Evolutionary conservation across 2,888 invertebrate genomes (phyloP).

Genomic region (Apodemia mormo): DNA sequence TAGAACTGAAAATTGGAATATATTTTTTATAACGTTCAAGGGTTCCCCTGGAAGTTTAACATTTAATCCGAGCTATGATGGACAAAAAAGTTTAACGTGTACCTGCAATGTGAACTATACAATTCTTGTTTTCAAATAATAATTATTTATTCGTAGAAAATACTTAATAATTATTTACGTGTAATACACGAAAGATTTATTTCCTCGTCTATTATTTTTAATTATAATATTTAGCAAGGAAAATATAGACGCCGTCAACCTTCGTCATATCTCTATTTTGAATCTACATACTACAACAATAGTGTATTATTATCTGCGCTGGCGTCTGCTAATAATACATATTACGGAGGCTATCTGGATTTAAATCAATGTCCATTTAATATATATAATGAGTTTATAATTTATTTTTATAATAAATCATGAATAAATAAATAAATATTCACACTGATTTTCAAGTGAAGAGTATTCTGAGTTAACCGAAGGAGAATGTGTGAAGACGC

Average conservation of each 20-base stretch:
- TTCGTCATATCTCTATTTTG: slow-evolving; percentile 12
- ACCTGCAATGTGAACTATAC: no score
- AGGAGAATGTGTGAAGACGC: no score
- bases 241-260: background rate
- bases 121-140: no score
- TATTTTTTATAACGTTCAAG: no score
- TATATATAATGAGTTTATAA: background rate
- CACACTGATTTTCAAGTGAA: no score
- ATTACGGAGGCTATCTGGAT: background rate
- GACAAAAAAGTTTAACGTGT: no score
- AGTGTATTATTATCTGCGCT: slow-evolving; percentile 1
- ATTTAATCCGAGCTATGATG: no score
- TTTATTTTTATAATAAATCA: background rate
- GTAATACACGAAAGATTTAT: background rate
- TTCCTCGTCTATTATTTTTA: background rate
- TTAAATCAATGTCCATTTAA: background rate
- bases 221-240: background rate
- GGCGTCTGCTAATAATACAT: slow-evolving; percentile 17
- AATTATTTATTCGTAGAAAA: no score
- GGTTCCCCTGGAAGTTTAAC: no score
- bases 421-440: no score
- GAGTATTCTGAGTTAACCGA: no score
- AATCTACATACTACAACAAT: background rate
- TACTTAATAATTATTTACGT: background rate
- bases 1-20: no score